phyloP scores from a whole-genome alignment of 2,888 invertebrate genomes.

The Alloplasta piceator region DNA sequence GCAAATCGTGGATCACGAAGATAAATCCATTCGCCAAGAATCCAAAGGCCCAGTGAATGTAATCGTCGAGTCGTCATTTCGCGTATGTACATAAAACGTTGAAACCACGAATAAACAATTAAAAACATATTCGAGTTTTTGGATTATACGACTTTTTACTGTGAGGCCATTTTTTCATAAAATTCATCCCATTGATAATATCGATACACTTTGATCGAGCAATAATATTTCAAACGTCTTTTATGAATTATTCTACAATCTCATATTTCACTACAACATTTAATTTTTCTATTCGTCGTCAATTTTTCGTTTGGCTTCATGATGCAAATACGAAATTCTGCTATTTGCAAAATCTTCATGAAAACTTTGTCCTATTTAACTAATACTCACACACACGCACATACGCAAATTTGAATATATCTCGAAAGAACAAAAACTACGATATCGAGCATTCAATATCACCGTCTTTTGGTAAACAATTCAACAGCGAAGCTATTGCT shows the following conservation, averaged over 20 bases:
- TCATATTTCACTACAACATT: background rate
- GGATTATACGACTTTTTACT: background rate
- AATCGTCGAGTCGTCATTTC: background rate
- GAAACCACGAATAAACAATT: conserved; percentile 48
- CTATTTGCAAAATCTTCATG: background rate
- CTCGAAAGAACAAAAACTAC: conserved; percentile 60
- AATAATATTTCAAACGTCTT: conserved; percentile 9
- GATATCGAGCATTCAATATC: conserved; percentile 92
- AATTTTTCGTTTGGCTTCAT: background rate
- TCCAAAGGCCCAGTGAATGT: conserved; percentile 51
- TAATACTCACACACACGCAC: conserved; percentile 9
- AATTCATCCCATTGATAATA: conserved; percentile 26
- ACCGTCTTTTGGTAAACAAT: conserved; percentile 90
- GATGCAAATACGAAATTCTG: background rate
- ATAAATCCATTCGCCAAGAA: conserved; percentile 88
- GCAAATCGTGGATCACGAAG: conserved; percentile 88
- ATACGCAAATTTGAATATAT: background rate
- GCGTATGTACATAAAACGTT: conserved; percentile 43
- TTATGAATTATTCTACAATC: conserved; percentile 2
- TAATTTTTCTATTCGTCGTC: conserved; percentile 10
- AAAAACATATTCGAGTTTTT: background rate
- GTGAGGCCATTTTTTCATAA: background rate
- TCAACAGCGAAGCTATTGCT: conserved; percentile 90
- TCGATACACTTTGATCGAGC: conserved; percentile 30
- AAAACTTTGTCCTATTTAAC: conserved; percentile 41